Conservation (phyloP, 1,140 invertebrate species). For the Hycleus cichorii region DNA sequence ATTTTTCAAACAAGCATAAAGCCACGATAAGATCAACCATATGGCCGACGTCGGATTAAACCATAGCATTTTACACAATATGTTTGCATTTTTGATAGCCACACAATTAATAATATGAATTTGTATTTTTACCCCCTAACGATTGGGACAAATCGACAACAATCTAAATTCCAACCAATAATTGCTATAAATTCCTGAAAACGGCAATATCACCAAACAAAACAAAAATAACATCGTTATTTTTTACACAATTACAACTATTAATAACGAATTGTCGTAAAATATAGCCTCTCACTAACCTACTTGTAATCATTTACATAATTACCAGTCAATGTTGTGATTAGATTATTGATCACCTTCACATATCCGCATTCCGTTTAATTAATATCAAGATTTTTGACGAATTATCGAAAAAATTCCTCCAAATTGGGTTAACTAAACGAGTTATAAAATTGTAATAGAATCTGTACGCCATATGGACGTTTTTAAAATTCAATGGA, state of each 20-base stretch:
- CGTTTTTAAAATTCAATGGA: too few species aligned
- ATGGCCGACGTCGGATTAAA: constrained; percentile 9
- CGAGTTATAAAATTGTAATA: too few species aligned
- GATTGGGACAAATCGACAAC: background rate
- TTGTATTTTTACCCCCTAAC: too few species aligned
- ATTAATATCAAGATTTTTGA: too few species aligned
- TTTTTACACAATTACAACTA: constrained; percentile 9
- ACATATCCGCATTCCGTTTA: constrained; percentile 15
- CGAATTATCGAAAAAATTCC: background rate
- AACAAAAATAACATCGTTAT: background rate
- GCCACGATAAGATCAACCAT: constrained; percentile 9
- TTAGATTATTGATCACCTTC: constrained; percentile 17
- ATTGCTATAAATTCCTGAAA: constrained; percentile 22
- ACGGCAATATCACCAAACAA: constrained; percentile 18
- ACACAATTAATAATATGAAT: background rate
- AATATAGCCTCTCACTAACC: constrained; percentile 27
- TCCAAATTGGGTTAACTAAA: background rate
- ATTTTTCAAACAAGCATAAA: constrained; percentile 6
- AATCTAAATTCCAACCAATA: constrained; percentile 20
- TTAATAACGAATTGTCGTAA: constrained; percentile 18
- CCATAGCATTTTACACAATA: background rate
- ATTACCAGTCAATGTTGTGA: constrained; percentile 21
- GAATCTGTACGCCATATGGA: too few species aligned
- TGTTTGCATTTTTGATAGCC: constrained; percentile 9
- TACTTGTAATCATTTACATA: constrained; percentile 25